phyloP scores from a whole-genome alignment of 2,797 vertebrate genomes.

The Urosaurus nigricauda region DNA sequence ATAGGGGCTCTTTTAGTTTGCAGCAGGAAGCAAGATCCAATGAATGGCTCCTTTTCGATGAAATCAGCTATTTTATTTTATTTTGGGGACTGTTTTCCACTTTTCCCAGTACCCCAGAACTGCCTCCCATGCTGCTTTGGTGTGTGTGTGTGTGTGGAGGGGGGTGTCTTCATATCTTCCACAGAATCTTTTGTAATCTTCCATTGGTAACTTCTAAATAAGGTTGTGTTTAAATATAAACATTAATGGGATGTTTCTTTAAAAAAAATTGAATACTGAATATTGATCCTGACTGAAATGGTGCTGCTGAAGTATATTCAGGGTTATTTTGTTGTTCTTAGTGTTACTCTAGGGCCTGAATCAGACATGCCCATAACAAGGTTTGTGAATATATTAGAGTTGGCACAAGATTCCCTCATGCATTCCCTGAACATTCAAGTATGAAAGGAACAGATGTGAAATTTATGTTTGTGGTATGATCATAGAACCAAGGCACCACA shows the following conservation, averaged over 20 bases:
- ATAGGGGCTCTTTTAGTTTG: neutral
- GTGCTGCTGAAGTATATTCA: neutral
- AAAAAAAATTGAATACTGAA: neutral
- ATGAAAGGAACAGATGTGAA: neutral
- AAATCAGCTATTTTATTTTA: neutral
- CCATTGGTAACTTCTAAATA: constrained; percentile 5
- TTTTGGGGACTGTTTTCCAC: neutral
- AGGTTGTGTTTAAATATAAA: neutral
- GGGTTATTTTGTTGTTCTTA: constrained; percentile 11
- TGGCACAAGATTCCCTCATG: neutral
- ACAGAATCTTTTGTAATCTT: neutral
- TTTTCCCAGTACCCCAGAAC: neutral
- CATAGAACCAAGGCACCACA: no score
- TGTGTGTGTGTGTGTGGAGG: no score
- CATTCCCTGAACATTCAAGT: neutral
- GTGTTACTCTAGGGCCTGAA: neutral
- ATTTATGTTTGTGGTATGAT: neutral
- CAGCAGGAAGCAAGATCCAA: neutral
- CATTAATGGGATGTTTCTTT: constrained; percentile 19
- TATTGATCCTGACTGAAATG: neutral
- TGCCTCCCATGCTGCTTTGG: neutral
- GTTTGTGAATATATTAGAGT: neutral
- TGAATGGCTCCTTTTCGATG: neutral
- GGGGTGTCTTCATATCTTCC: neutral
- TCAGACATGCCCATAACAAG: neutral